phyloP scores from a whole-genome alignment of 1,140 invertebrate genomes.

The Oncopodura yosiiana region DNA sequence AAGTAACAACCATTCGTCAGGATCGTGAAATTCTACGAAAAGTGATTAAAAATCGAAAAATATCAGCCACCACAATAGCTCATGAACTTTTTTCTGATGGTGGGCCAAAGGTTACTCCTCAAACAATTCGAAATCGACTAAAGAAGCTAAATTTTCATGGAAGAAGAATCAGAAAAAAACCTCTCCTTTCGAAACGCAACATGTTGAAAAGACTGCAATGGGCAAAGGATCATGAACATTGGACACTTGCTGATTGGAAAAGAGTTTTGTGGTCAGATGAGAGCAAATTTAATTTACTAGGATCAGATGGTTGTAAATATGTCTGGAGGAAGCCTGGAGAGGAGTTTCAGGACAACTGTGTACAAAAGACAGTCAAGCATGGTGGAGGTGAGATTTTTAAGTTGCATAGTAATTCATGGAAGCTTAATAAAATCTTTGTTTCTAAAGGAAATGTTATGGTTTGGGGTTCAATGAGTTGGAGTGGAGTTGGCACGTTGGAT shows the following conservation, averaged over 20 bases:
- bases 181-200: not conserved
- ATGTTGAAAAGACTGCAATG: not conserved
- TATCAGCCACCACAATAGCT: not conserved
- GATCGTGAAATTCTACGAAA: not conserved
- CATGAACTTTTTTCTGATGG: not conserved
- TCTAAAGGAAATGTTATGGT: conserved; percentile 33
- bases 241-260: conserved; percentile 3
- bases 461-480: conserved; percentile 37
- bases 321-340: conserved; percentile 34
- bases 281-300: conserved; percentile 11
- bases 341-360: conserved; percentile 1
- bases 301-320: conserved; percentile 24
- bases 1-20: not conserved
- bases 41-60: not conserved
- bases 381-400: conserved; percentile 27
- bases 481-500: conserved; percentile 36
- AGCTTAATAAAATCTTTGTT: not conserved
- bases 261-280: conserved; percentile 14
- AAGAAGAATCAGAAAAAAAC: conserved; percentile 1
- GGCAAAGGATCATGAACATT: not conserved
- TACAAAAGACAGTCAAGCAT: conserved; percentile 37
- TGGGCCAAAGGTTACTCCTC: not conserved
- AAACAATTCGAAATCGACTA: not conserved
- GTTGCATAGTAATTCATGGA: not conserved
- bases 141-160: not conserved